phyloP scores from a whole-genome alignment of 37 sponge, comb jelly and placozoan genomes.

The Trichoplax adhaerens region DNA sequence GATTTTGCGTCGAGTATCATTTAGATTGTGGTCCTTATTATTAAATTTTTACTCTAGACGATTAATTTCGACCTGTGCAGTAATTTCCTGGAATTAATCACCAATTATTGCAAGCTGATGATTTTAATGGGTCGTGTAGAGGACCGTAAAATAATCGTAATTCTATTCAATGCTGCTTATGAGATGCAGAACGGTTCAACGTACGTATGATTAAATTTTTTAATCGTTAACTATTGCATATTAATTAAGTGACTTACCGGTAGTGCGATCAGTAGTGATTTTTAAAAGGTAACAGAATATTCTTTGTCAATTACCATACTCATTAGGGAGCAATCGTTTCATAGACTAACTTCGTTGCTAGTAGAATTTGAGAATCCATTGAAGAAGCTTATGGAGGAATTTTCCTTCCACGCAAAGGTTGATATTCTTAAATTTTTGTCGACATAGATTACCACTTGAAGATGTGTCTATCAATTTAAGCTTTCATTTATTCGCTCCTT shows the following conservation, averaged over 20 bases:
- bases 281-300: not conserved
- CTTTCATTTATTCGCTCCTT: not conserved
- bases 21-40: not conserved
- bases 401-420: conserved; percentile 61
- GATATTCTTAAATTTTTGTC: not conserved
- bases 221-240: not conserved
- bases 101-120: conserved; percentile 43
- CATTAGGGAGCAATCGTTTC: conserved; percentile 42
- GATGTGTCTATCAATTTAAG: not conserved
- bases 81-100: conserved; percentile 45
- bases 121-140: conserved; percentile 62
- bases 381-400: conserved; percentile 78
- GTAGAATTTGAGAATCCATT: conserved; percentile 76
- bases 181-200: conserved; percentile 37
- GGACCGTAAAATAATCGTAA: conserved; percentile 45
- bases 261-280: not conserved
- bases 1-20: too few relatives aligned
- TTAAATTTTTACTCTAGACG: conserved; percentile 16
- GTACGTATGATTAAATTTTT: conserved; percentile 6
- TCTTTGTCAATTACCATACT: too few relatives aligned
- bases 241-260: not conserved
- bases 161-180: conserved; percentile 62
- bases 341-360: conserved; percentile 80
- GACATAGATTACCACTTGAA: not conserved
- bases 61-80: conserved; percentile 70